Conservation (phyloP, 1,140 invertebrate species). For the Cardiocondyla obscurior region DNA sequence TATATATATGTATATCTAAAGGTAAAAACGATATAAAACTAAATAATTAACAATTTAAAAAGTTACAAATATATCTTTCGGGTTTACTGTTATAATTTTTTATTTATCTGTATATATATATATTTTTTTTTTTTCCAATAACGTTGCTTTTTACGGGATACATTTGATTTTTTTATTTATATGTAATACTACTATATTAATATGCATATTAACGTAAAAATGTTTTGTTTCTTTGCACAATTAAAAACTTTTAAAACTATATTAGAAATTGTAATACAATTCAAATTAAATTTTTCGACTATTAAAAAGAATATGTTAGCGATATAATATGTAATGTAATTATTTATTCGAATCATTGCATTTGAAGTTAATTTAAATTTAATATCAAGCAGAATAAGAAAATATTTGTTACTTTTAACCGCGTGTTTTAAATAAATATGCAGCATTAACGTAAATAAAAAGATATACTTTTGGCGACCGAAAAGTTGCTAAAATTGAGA, state of each 20-base stretch:
- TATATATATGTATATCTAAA: background rate
- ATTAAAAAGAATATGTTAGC: background rate
- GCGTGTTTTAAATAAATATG: background rate
- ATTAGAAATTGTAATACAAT: background rate
- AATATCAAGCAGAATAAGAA: background rate
- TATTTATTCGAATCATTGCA: background rate
- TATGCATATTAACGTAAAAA: background rate
- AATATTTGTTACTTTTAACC: background rate
- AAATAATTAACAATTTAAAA: background rate
- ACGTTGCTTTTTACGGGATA: too few species aligned
- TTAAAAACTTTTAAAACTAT: background rate
- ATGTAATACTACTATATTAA: background rate
- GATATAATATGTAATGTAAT: background rate
- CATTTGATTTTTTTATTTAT: background rate
- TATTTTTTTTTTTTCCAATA: too few species aligned
- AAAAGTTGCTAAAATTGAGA: conserved; percentile 22
- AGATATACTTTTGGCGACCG: background rate
- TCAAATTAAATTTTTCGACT: background rate
- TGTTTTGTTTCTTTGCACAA: background rate
- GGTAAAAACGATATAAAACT: too few species aligned
- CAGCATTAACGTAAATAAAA: background rate
- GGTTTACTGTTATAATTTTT: background rate
- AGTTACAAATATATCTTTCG: background rate
- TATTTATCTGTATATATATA: background rate
- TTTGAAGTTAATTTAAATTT: background rate